A percentile compares a stretch with the other conserved stretches of the same genome.
These are phyloP conservation scores for Monochamus saltuarius DNA, from an alignment of 1,140 invertebrate genomes.

Conservation along the genomic window DNA sequence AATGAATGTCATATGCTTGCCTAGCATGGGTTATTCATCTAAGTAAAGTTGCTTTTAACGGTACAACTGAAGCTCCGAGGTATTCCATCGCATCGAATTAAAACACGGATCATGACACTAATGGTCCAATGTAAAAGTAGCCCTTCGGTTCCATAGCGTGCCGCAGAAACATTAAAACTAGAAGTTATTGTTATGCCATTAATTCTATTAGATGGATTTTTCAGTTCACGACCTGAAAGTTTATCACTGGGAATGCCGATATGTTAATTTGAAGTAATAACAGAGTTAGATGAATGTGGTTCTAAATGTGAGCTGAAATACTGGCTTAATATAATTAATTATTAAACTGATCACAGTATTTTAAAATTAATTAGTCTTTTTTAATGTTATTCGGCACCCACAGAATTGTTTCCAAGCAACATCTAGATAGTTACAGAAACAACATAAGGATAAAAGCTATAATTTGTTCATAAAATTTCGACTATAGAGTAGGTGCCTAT, in stretches of 20 bases:
- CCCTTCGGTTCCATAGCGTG: slow-evolving; percentile 17
- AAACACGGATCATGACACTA: slow-evolving; percentile 16
- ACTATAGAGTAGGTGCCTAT: no score
- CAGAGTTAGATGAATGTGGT: no score
- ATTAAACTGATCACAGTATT: no score
- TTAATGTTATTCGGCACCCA: no score
- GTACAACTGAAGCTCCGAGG: slow-evolving; percentile 10
- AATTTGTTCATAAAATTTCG: no score
- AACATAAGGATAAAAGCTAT: no score
- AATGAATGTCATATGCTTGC: slow-evolving; percentile 3
- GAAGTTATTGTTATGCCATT: slow-evolving; percentile 14
- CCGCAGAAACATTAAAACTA: slow-evolving; percentile 3
- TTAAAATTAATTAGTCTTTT: no score
- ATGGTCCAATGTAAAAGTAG: slow-evolving; percentile 6
- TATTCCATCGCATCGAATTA: slow-evolving; percentile 13
- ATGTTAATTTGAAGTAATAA: slow-evolving; percentile 6
- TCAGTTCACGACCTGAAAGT: background rate
- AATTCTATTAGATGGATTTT: slow-evolving; percentile 13
- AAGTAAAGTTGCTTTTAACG: slow-evolving; percentile 17
- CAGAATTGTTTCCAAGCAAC: no score
- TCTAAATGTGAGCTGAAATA: no score
- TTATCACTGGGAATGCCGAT: slow-evolving; percentile 2
- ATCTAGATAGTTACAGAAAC: no score
- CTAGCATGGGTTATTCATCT: slow-evolving; percentile 8
- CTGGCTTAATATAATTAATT: no score